A percentile compares a stretch with the other conserved stretches of the same genome.
phyloP scores from a whole-genome alignment of 2,888 invertebrate genomes.

The Agrochola circellaris region DNA sequence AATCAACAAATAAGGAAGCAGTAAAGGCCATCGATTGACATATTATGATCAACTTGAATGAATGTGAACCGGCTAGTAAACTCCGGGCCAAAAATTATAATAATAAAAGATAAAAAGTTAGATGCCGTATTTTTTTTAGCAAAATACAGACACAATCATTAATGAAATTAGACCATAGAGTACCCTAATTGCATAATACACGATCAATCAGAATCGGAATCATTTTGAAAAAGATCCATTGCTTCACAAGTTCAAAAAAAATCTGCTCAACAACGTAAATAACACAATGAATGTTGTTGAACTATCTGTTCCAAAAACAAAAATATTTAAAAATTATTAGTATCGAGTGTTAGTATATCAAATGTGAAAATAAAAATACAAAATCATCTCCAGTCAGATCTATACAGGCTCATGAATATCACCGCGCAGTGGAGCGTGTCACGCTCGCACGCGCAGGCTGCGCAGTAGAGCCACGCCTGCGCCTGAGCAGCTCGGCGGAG shows the following conservation, averaged over 20 bases:
- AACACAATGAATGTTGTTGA: too few relatives aligned
- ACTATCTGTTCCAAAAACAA: neutral
- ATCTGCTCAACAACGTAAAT: too few relatives aligned
- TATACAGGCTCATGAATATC: conserved; percentile 23
- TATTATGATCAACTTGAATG: conserved; percentile 26
- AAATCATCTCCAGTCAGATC: neutral
- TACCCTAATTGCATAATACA: too few relatives aligned
- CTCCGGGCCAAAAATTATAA: neutral
- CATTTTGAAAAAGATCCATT: too few relatives aligned
- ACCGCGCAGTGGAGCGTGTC: conserved; percentile 27
- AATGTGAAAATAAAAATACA: neutral
- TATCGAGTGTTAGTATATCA: neutral
- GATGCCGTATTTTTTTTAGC: neutral
- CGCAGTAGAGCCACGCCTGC: conserved; percentile 58
- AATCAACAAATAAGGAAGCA: conserved; percentile 54
- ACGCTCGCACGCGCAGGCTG: conserved; percentile 44
- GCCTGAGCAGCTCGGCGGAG: conserved; percentile 60
- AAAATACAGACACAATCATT: too few relatives aligned
- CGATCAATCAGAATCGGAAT: too few relatives aligned
- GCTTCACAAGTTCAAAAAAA: too few relatives aligned
- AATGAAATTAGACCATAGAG: neutral
- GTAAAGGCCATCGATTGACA: conserved; percentile 42
- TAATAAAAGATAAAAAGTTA: neutral
- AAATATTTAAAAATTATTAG: neutral
- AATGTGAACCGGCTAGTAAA: conserved; percentile 29